phyloP scores from a whole-genome alignment of 1,140 invertebrate species.

The Aradophagus sp. region DNA sequence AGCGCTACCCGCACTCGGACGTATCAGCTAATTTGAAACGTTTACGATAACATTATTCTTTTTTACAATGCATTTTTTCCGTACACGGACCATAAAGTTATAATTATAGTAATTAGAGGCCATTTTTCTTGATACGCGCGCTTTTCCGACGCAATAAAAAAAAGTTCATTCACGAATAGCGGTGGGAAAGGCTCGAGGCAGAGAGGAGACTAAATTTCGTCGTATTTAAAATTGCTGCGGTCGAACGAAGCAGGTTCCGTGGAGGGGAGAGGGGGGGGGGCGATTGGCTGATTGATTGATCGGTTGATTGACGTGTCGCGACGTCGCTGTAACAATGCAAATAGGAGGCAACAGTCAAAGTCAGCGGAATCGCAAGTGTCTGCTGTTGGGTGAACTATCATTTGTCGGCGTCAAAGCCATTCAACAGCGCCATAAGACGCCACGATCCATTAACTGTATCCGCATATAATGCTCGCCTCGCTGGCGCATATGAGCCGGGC shows the following conservation, averaged over 20 bases:
- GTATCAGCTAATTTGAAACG: slow-evolving; percentile 18
- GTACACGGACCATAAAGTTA: slow-evolving; percentile 41
- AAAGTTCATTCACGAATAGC: slow-evolving; percentile 48
- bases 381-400: slow-evolving; percentile 68
- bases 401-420: slow-evolving; percentile 74
- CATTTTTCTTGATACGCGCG: slow-evolving; percentile 23
- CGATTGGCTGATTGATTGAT: too few relatives aligned
- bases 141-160: slow-evolving; percentile 26
- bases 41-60: slow-evolving; percentile 43
- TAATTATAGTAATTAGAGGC: slow-evolving; percentile 44
- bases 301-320: too few relatives aligned
- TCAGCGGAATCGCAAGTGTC: slow-evolving; percentile 61
- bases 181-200: too few relatives aligned
- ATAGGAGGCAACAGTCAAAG: too few relatives aligned
- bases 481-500: slow-evolving; percentile 50
- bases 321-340: too few relatives aligned
- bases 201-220: too few relatives aligned
- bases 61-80: slow-evolving; percentile 35
- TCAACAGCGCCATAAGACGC: slow-evolving; percentile 67
- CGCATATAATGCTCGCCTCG: slow-evolving; percentile 54
- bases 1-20: slow-evolving; percentile 11
- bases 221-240: too few relatives aligned
- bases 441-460: slow-evolving; percentile 60
- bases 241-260: too few relatives aligned
- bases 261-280: too few relatives aligned